Evolutionary conservation across 1,140 invertebrate genomes (phyloP), one percentile per base, ranked within the genome.

Genomic region (Teleogryllus occipitalis): DNA sequence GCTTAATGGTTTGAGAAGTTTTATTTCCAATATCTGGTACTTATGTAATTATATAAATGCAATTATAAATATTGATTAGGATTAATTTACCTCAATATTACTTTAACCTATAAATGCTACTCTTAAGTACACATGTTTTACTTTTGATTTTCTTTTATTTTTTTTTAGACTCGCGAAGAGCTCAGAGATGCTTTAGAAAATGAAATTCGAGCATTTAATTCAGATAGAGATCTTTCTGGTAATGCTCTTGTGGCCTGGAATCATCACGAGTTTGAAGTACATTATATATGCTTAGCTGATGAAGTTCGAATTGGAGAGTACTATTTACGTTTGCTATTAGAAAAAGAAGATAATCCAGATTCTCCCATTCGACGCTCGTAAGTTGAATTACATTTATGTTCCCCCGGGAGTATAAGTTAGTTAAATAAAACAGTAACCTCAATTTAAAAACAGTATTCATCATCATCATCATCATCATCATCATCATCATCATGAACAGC

Each of bases 281-380:
- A 92, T 81, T 99, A 99, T 88, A 91, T 93, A 83, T 97, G 96
- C 85, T 89, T 99, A 73, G 92, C 93, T 80, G 97, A 99, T 83
- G 98, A 99, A 88, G 96, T 99, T 54, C 96, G 96, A 88, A 98
- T 99, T 84, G 98, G 98, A 47, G 97, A 99, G 87, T 99, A 99
- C 88, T 99, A 99, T 86, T 90, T 99, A 82, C 89, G 98, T 80
- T 88, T 99, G 82, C 88, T 99, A 79, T 87, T 99, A 39, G 97
- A 99, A 87, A 87, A 89, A 80, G 84, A 84, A 82, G 91, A 93
- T 84, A 94, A 92, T 85, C 94, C 94, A 79, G 94, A 95, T 82
- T 96, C 93, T 82, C 93, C 93, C 8, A 96, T 96, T 83, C 91
- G 94, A 85, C 93, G 93, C 87, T 95, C 95, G 91, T 96, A 89